These are phyloP conservation scores for Aquatica leii DNA, from an alignment of 2,888 invertebrate species.

Conservation along the genomic window DNA sequence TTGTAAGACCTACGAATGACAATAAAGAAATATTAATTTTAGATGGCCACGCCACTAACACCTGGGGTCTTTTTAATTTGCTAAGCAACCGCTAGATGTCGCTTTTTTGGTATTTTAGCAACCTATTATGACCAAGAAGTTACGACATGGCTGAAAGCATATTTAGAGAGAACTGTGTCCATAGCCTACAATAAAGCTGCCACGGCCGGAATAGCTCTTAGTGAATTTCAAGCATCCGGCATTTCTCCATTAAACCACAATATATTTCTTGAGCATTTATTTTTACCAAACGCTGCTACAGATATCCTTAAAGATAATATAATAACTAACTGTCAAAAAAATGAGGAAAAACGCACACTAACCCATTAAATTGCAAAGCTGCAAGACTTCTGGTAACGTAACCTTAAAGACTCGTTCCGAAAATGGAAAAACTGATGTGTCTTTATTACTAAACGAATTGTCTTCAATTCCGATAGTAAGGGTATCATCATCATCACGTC, in stretches of 20 bases:
- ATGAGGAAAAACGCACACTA: neutral
- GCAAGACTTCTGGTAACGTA: slow-evolving; percentile 2
- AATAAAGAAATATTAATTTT: neutral
- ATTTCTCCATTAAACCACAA: no score
- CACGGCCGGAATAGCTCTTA: no score
- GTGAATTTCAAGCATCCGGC: no score
- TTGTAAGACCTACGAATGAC: neutral
- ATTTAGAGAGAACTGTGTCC: no score
- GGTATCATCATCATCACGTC: slow-evolving; percentile 1
- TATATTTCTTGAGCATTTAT: no score
- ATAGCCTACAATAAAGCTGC: no score
- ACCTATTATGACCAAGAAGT: no score
- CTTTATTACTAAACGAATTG: neutral
- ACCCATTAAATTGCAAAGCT: neutral
- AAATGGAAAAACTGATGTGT: slow-evolving; percentile 1
- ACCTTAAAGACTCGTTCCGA: neutral
- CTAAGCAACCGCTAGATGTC: no score
- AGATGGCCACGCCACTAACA: no score
- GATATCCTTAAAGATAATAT: neutral
- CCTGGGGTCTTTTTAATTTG: no score
- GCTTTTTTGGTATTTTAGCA: no score
- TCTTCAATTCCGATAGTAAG: neutral
- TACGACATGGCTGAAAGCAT: no score
- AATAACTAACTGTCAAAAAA: neutral
- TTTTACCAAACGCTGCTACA: neutral